Conservation (phyloP, 1,140 invertebrate genomes). For the Zaprionus davidi region DNA sequence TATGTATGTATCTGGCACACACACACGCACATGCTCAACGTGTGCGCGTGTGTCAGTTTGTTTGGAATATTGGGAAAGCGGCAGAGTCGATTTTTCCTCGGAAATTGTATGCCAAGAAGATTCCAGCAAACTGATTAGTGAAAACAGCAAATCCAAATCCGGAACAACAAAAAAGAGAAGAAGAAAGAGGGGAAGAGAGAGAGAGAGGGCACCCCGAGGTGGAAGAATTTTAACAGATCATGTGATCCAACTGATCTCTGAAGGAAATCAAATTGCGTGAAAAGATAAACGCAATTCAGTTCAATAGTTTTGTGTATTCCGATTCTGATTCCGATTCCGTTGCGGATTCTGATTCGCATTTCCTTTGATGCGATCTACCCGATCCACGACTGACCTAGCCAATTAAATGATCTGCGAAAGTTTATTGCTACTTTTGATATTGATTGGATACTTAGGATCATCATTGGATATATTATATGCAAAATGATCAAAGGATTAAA, state of each 20-base stretch:
- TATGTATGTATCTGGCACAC: neutral
- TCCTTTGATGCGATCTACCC: neutral
- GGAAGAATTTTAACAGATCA: conserved; percentile 38
- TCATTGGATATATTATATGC: too few species aligned
- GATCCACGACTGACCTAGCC: neutral
- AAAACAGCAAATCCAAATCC: conserved; percentile 35
- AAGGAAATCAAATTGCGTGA: conserved; percentile 22
- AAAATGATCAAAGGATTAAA: too few species aligned
- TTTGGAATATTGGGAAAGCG: conserved; percentile 33
- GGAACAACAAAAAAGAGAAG: conserved; percentile 23
- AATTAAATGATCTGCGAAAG: neutral
- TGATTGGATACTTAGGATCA: neutral
- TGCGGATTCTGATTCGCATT: neutral
- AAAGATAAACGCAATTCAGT: conserved; percentile 6
- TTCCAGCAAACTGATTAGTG: conserved; percentile 49
- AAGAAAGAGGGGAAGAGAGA: neutral
- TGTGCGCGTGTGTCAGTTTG: conserved; percentile 17
- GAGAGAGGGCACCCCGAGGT: neutral
- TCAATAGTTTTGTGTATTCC: conserved; percentile 6
- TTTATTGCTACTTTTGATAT: neutral
- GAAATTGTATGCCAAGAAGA: conserved; percentile 42
- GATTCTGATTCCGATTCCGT: neutral
- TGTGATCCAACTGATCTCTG: conserved; percentile 29
- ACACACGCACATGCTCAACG: neutral
- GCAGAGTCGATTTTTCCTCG: conserved; percentile 32